Percentiles rank a stretch among this genome's conserved stretches.
Evolutionary conservation across 2,797 vertebrate genomes (phyloP).

Genomic region (Lutjanus campechanus): DNA sequence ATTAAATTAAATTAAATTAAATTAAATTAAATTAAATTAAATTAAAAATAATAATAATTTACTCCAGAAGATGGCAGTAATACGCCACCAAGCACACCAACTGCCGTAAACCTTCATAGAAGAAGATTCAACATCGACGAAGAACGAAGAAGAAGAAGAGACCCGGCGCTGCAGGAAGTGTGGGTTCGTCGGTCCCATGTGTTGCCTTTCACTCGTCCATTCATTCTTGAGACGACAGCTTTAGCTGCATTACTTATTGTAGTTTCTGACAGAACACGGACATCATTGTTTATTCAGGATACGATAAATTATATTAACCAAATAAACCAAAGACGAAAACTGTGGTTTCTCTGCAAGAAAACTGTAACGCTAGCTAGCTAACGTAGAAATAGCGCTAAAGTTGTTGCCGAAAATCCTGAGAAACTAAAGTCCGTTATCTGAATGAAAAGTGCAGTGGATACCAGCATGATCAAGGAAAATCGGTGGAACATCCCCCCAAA

Average conservation of each 20-base stretch:
- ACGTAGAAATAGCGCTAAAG: conserved; percentile 6
- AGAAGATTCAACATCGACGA: background rate
- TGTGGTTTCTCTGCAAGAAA: background rate
- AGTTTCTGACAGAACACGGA: background rate
- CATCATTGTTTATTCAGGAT: background rate
- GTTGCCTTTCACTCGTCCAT: conserved; percentile 37
- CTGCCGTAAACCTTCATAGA: background rate
- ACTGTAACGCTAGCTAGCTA: conserved; percentile 26
- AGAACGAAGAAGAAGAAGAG: conserved; percentile 24
- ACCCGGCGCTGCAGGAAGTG: conserved; percentile 58
- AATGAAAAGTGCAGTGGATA: conserved; percentile 74
- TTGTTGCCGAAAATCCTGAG: background rate
- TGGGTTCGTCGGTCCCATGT: conserved; percentile 44
- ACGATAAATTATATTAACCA: too few relatives aligned
- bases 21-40: background rate
- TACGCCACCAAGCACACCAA: accelerated
- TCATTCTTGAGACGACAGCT: conserved; percentile 18
- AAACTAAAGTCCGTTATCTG: conserved; percentile 6
- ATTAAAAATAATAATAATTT: background rate
- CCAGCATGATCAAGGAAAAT: conserved; percentile 86
- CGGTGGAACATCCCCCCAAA: conserved; percentile 92
- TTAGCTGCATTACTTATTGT: background rate
- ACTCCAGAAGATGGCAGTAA: conserved; percentile 22
- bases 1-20: too few relatives aligned
- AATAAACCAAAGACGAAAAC: conserved; percentile 1